Conservation (phyloP, 2,797 vertebrate genomes). For the Coregonus suidteri region DNA sequence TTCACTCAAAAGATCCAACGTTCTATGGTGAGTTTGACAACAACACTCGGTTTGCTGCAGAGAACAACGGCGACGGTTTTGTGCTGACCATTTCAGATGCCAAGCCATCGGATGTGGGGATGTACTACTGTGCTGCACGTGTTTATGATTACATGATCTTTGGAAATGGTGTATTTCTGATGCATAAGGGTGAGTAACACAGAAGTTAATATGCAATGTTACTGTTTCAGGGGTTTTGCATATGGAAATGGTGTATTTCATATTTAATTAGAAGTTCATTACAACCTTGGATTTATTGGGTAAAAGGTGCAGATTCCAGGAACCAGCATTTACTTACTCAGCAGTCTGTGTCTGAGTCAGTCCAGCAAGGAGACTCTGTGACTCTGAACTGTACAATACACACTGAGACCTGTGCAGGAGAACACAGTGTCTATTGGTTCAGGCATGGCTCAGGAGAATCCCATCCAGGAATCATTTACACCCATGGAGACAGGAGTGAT, state of each 20-base stretch:
- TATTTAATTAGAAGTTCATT: no score
- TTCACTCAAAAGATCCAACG: background rate
- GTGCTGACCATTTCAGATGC: background rate
- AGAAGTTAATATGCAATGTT: no score
- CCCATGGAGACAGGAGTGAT: background rate
- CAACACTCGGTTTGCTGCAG: background rate
- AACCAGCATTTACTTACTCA: no score
- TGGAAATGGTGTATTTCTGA: conserved; percentile 7
- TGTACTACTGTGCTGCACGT: conserved; percentile 2
- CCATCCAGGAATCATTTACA: background rate
- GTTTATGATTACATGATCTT: background rate
- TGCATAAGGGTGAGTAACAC: conserved; percentile 2
- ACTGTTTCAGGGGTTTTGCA: no score
- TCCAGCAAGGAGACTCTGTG: no score
- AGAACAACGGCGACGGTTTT: background rate
- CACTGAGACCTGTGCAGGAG: no score
- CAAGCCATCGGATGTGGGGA: background rate
- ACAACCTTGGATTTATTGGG: no score
- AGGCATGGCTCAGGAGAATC: no score
- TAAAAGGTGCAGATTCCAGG: background rate
- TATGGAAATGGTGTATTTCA: no score
- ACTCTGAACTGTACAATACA: no score
- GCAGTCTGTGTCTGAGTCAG: no score
- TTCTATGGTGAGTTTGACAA: background rate
- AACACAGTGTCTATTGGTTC: no score